Evolutionary conservation across 1,140 invertebrate genomes (phyloP), one percentile per base, ranked within the genome.

Genomic region (Scaptodrosophila lebanonensis): DNA sequence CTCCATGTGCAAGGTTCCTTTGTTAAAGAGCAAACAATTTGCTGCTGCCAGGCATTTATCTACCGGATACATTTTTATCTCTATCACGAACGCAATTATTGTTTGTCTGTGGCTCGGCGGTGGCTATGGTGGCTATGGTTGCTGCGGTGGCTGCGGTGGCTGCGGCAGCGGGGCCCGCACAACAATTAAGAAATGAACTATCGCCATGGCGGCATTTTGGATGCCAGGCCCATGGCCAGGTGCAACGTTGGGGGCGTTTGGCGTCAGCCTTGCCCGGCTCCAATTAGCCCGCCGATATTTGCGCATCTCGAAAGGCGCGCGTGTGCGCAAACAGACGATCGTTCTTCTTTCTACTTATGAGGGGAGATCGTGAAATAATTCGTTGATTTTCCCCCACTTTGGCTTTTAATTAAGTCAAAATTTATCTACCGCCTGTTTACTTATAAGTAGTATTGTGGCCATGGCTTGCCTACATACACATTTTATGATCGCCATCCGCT

Each of bases 121-220:
- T n/a, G n/a, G n/a, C n/a, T n/a, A n/a, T n/a, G n/a, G n/a, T n/a
- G n/a, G n/a, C n/a, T n/a, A n/a, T n/a, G n/a, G n/a, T n/a, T n/a
- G n/a, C n/a, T n/a, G n/a, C n/a, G n/a, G n/a, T n/a, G n/a, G n/a
- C n/a, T n/a, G n/a, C n/a, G n/a, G n/a, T n/a, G n/a, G n/a, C n/a
- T n/a, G n/a, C 35, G 30, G 32, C n/a, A 43, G 39, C 18, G 42
- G 49, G 65, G 56, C 43, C 58, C 43, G 53, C 54, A 42, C 63
- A 82, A 73, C 73, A 77, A 77, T 77, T 77, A 77, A 82, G 75
- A 66, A 79, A 82, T 82, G 75, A 79, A 79, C 73, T 79, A 82
- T 82, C 59, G 64, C 52, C 38, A 64, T 63, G 56, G 50, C 43
- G 17, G 30, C 47, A 33, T 54, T 38, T 33, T 18, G 43, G 50